Base-by-base conservation (phyloP, 1,140 invertebrate species). In the Phthorimaea operculella region DNA sequence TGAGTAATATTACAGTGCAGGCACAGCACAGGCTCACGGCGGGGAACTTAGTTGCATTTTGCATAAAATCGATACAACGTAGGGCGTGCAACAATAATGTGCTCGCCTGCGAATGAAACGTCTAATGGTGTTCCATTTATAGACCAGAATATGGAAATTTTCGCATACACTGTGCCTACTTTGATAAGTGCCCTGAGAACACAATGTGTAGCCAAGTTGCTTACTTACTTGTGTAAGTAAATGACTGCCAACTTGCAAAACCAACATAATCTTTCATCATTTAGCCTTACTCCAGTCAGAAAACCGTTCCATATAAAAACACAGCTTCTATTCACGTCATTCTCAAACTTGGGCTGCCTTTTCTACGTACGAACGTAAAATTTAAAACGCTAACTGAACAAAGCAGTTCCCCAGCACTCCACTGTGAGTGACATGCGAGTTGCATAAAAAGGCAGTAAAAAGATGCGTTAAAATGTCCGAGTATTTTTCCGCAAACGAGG, bases 41-140 rank as follows among this genome's bases (percentile, higher is more conserved):
- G 58, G 52, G 60, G 36, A 72, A 74, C 68, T 74, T 67, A 68
- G 67, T 76, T 79, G 76, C 66, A 75, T 77, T 77, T 78, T 78
- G 75, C 73, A 79, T 81, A 74, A 81, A 79, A 77, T 79, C 70
- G 70, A 70, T 72, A 57, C 15, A 15, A 16, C 15, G 44, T 17
- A 47, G 44, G 44, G 44, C 44, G 44, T 47, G 44, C 12, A 47
- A 47, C 16, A 15, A 47, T 47, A 47, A 39, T 3, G 36, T 12
- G 36, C 21, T 28, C 21, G 21, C 21, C 21, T 28, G 21, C 21
- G 21, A 28, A 28, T 28, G 21, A 28, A 28, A 4, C 21, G 21
- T 28, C 21, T 28, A 28, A 28, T 28, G 21, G 21, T 28, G 21
- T 28, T 28, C 21, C 21, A 28, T 28, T 28, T 28, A 28, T 28